Percentiles rank a stretch among this genome's conserved stretches.
phyloP scores from a whole-genome alignment of 2,888 invertebrate species.

The Tillus elongatus region DNA sequence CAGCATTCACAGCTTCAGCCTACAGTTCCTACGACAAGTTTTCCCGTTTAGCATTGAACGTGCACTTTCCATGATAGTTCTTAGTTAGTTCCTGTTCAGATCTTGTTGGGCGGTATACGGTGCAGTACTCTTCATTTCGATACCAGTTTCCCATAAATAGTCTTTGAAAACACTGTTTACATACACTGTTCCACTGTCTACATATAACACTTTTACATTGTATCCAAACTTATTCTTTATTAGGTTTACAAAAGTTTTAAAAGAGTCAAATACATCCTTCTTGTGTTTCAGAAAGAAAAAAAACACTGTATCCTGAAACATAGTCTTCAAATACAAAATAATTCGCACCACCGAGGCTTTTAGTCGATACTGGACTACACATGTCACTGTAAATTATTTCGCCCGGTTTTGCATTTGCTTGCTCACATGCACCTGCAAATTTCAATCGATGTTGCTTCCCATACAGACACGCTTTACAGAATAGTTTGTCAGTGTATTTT shows the following conservation, averaged over 20 bases:
- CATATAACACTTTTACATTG: slow-evolving; percentile 12
- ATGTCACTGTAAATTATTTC: slow-evolving; percentile 17
- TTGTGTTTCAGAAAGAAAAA: slow-evolving; percentile 16
- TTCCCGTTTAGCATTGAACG: no score
- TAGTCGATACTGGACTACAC: slow-evolving; percentile 16
- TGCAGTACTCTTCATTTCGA: slow-evolving; percentile 6
- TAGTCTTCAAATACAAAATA: slow-evolving; percentile 18
- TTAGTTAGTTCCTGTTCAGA: no score
- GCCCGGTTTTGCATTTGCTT: slow-evolving; percentile 11
- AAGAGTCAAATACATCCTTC: slow-evolving; percentile 14
- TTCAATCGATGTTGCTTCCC: slow-evolving; percentile 18
- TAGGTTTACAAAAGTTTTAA: slow-evolving; percentile 12
- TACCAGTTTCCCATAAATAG: slow-evolving; percentile 4
- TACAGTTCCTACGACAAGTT: no score
- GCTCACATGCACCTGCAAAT: slow-evolving; percentile 15
- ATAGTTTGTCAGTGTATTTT: slow-evolving; percentile 13
- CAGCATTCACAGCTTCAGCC: no score
- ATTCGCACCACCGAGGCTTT: slow-evolving; percentile 14
- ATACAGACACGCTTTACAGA: slow-evolving; percentile 18
- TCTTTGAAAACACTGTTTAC: slow-evolving; percentile 11
- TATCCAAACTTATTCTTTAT: slow-evolving; percentile 15
- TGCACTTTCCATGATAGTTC: no score
- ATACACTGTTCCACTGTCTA: slow-evolving; percentile 16
- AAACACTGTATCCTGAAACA: slow-evolving; percentile 11
- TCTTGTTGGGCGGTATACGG: no score